Conservation (phyloP, 2,797 vertebrate genomes). For the Salmo trutta region DNA sequence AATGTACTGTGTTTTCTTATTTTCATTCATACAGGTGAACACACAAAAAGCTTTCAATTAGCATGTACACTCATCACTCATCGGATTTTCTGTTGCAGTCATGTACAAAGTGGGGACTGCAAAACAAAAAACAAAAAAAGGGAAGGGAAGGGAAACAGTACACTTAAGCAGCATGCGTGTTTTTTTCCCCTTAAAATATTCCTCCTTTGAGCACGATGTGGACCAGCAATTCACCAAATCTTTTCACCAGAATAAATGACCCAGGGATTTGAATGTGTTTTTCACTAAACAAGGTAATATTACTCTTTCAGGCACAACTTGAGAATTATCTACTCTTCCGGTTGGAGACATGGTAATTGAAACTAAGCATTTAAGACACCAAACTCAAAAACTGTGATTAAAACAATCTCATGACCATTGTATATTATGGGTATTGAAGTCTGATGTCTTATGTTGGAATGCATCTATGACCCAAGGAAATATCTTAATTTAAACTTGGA, state of each 20-base stretch:
- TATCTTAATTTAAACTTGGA: slow-evolving; percentile 32
- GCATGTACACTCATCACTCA: slow-evolving; percentile 80
- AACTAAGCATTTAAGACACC: slow-evolving; percentile 64
- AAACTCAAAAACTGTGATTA: slow-evolving; percentile 35
- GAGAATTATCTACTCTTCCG: slow-evolving; percentile 54
- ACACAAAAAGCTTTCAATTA: slow-evolving; percentile 73
- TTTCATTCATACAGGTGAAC: slow-evolving; percentile 89
- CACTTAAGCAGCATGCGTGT: slow-evolving; percentile 90
- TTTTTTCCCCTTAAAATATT: slow-evolving; percentile 32
- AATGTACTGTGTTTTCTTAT: slow-evolving; percentile 97
- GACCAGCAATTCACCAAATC: slow-evolving; percentile 43
- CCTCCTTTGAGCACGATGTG: slow-evolving; percentile 37
- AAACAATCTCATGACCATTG: slow-evolving; percentile 62
- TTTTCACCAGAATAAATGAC: slow-evolving; percentile 25
- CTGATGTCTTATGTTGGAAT: slow-evolving; percentile 58
- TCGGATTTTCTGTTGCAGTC: slow-evolving; percentile 77
- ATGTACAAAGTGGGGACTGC: slow-evolving; percentile 84
- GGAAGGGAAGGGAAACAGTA: slow-evolving; percentile 40
- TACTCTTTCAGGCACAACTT: slow-evolving; percentile 64
- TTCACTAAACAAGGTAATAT: slow-evolving; percentile 31
- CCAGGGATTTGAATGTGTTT: slow-evolving; percentile 20
- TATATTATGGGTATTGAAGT: slow-evolving; percentile 55
- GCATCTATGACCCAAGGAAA: slow-evolving; percentile 41
- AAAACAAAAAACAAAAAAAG: slow-evolving; percentile 59
- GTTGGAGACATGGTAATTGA: slow-evolving; percentile 48